phyloP scores from a whole-genome alignment of 2,888 invertebrate species.

The Drosophila gaucha region DNA sequence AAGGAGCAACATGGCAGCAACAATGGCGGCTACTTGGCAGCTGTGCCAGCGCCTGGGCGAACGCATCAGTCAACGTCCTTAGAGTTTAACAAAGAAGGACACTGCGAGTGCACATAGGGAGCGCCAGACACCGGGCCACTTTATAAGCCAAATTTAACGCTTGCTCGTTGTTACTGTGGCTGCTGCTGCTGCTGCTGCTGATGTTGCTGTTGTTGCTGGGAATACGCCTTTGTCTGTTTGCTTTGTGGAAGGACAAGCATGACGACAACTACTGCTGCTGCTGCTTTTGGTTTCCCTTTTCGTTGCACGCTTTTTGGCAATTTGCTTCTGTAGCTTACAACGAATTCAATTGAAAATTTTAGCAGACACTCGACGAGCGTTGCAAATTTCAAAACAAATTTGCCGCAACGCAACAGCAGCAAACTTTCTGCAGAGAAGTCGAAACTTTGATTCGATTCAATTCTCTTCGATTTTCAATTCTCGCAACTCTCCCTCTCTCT shows the following conservation, averaged over 20 bases:
- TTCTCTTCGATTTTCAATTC: conserved; percentile 57
- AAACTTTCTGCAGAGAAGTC: conserved; percentile 36
- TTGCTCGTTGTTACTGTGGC: conserved; percentile 30
- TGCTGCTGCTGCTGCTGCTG: conserved; percentile 17
- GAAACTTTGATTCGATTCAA: conserved; percentile 54
- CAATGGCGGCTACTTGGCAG: conserved; percentile 66
- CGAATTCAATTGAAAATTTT: conserved; percentile 76
- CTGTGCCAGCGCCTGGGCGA: conserved; percentile 69
- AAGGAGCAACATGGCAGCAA: conserved; percentile 37
- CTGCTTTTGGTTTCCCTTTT: conserved; percentile 5
- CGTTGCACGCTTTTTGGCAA: conserved; percentile 51
- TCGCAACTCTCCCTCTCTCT: conserved; percentile 3
- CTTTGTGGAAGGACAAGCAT: conserved; percentile 44
- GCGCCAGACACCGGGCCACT: conserved; percentile 60
- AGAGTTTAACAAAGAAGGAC: conserved; percentile 74
- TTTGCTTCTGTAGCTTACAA: conserved; percentile 69
- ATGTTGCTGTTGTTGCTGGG: conserved; percentile 40
- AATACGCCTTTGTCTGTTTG: conserved; percentile 71
- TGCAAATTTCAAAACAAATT: conserved; percentile 77
- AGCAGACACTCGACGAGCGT: conserved; percentile 54
- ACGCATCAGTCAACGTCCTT: conserved; percentile 82
- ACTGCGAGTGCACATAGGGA: conserved; percentile 36
- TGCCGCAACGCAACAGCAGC: conserved; percentile 69
- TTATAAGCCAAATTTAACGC: conserved; percentile 67
- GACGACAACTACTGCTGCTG: conserved; percentile 52